phyloP scores from a whole-genome alignment of 1,140 invertebrate genomes.

The Catajapyx aquilonaris region DNA sequence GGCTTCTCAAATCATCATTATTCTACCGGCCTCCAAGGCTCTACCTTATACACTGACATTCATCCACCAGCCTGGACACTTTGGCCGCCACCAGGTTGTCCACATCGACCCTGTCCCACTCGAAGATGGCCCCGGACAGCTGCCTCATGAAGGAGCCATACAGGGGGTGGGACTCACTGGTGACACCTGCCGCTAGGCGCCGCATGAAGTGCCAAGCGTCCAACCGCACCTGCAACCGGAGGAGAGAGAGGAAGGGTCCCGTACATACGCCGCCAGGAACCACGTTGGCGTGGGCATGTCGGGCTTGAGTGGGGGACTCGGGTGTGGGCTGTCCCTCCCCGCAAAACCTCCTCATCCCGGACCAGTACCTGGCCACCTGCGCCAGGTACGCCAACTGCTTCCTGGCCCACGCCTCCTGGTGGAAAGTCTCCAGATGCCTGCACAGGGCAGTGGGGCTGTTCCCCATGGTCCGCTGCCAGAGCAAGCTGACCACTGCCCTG shows the following conservation, averaged over 20 bases:
- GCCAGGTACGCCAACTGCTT: too few relatives aligned
- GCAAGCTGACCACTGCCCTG: background rate
- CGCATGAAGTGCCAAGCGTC: slow-evolving; percentile 5
- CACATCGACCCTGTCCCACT: slow-evolving; percentile 2
- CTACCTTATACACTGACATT: too few relatives aligned
- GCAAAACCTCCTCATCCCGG: too few relatives aligned
- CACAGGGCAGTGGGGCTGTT: slow-evolving; percentile 3
- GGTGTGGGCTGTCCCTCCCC: too few relatives aligned
- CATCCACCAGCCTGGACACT: background rate
- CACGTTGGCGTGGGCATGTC: too few relatives aligned
- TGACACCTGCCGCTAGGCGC: background rate
- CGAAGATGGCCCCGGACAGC: slow-evolving; percentile 1
- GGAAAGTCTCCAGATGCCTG: too few relatives aligned
- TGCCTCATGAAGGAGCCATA: slow-evolving; percentile 1
- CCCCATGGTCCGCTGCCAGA: background rate
- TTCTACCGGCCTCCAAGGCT: too few relatives aligned
- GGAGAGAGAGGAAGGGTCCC: slow-evolving; percentile 4
- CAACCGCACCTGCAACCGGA: too few relatives aligned
- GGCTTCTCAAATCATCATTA: too few relatives aligned
- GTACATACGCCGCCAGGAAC: slow-evolving; percentile 2
- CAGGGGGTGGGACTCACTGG: slow-evolving; percentile 4
- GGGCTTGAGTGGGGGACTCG: too few relatives aligned
- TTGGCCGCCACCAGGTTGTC: slow-evolving; percentile 1
- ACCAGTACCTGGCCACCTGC: too few relatives aligned
- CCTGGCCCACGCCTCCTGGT: too few relatives aligned